A percentile compares a stretch with the other conserved stretches of the same genome.
Evolutionary conservation across 2,888 invertebrate genomes (phyloP).

Genomic region (Lasioglossum oenotherae): DNA sequence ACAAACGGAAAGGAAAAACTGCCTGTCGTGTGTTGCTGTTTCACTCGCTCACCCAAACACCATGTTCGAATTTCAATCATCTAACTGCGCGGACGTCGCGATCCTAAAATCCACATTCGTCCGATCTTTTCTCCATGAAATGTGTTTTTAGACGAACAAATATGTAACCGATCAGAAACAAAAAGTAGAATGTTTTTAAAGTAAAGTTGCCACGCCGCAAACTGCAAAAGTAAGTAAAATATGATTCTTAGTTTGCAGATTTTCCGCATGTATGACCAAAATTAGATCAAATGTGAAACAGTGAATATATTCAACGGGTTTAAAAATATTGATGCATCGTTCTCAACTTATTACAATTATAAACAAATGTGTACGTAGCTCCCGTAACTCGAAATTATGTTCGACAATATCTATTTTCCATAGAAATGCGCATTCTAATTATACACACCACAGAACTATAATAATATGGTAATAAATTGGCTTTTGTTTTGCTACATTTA

Average conservation of each 20-base stretch:
- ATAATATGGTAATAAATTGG: neutral
- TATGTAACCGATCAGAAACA: neutral
- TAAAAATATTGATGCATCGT: neutral
- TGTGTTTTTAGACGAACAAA: neutral
- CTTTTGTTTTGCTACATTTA: neutral
- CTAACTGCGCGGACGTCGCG: neutral
- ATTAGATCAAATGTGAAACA: neutral
- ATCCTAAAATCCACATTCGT: conserved; percentile 4
- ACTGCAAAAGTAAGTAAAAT: neutral
- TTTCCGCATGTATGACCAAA: neutral
- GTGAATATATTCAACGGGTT: neutral
- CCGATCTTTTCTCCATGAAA: neutral
- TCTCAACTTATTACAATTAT: neutral
- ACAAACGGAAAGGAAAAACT: neutral
- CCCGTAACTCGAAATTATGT: too few relatives aligned
- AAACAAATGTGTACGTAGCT: too few relatives aligned
- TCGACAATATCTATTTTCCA: neutral
- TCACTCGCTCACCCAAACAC: neutral
- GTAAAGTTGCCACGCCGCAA: neutral
- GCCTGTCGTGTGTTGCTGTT: neutral
- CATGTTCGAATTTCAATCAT: conserved; percentile 3
- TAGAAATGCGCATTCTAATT: neutral
- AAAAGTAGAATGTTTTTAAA: neutral
- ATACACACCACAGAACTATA: neutral
- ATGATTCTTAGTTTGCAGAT: neutral